These are phyloP conservation scores for Spodoptera litura DNA, from an alignment of 1,140 invertebrate species.

Conservation along the genomic window DNA sequence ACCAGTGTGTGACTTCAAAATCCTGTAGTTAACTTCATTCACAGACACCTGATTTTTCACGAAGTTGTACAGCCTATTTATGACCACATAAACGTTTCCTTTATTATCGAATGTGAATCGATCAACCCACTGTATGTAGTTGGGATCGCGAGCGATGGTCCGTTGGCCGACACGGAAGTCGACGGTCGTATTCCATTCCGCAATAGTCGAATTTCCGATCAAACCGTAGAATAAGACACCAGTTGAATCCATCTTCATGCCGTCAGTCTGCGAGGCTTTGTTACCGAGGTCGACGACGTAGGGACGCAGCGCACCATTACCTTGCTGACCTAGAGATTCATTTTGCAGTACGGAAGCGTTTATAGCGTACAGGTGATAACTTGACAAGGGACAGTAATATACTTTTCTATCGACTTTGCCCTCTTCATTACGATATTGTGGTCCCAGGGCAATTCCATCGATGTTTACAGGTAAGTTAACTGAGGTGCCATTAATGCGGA, in stretches of 20 bases:
- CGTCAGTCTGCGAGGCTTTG: conserved; percentile 89
- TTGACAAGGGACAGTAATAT: conserved; percentile 89
- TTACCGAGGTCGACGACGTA: conserved; percentile 87
- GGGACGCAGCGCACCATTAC: conserved; percentile 66
- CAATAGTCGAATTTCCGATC: conserved; percentile 88
- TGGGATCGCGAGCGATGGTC: conserved; percentile 88
- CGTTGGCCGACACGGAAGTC: conserved; percentile 85
- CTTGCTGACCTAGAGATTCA: conserved; percentile 73
- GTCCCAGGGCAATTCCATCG: conserved; percentile 90
- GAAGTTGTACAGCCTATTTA: conserved; percentile 89
- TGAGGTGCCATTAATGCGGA: conserved; percentile 87
- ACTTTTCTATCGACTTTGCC: conserved; percentile 84
- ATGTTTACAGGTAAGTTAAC: conserved; percentile 86
- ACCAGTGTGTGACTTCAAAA: conserved; percentile 86
- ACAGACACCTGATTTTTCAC: conserved; percentile 85
- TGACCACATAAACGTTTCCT: conserved; percentile 88
- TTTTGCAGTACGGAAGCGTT: conserved; percentile 87
- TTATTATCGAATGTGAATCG: conserved; percentile 89
- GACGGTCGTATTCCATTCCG: conserved; percentile 87
- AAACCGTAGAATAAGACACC: conserved; percentile 89
- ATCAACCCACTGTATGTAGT: conserved; percentile 90
- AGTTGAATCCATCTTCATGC: conserved; percentile 90
- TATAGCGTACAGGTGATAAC: conserved; percentile 88
- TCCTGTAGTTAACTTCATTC: conserved; percentile 87
- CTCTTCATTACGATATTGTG: conserved; percentile 74